Evolutionary conservation across 2,797 vertebrate species (phyloP).

Genomic region (Argya squamiceps): DNA sequence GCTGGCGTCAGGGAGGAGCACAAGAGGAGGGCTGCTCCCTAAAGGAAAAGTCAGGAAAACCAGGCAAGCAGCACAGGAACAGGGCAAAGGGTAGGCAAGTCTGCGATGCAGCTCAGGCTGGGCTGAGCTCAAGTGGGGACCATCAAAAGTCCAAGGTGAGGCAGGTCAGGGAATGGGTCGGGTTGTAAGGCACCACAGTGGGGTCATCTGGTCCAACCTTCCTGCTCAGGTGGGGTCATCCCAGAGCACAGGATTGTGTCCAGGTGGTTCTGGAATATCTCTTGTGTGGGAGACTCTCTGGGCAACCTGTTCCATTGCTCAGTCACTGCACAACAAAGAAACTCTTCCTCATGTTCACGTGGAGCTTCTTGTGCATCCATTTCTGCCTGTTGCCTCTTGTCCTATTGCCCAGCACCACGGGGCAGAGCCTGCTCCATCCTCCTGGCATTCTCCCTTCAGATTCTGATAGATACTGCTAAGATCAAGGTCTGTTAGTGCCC

Average conservation of each 20-base stretch:
- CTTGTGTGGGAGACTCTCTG: not conserved
- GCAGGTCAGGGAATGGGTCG: not conserved
- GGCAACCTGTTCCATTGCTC: not conserved
- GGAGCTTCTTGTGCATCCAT: not conserved
- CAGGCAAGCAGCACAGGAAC: not conserved
- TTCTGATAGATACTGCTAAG: not conserved
- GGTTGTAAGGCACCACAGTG: not conserved
- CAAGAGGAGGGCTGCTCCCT: not conserved
- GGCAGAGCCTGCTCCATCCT: not conserved
- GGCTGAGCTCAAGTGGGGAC: not conserved
- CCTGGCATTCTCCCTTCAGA: not conserved
- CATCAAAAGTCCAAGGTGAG: not conserved
- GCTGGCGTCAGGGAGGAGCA: not conserved
- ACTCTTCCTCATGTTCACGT: rapidly evolving
- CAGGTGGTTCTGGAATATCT: not conserved
- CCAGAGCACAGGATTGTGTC: not conserved
- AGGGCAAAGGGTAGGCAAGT: not conserved
- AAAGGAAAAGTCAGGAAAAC: slow-evolving; percentile 20
- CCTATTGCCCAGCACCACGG: rapidly evolving
- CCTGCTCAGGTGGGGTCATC: not conserved
- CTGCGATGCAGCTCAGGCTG: not conserved
- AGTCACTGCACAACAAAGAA: not conserved
- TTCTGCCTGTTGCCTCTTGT: not conserved
- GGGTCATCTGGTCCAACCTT: not conserved
- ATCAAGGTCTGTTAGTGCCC: not conserved